Evolutionary conservation across 2,113 vertebrate species (phyloP).

Genomic region (Tychaedon coryphoeus): DNA sequence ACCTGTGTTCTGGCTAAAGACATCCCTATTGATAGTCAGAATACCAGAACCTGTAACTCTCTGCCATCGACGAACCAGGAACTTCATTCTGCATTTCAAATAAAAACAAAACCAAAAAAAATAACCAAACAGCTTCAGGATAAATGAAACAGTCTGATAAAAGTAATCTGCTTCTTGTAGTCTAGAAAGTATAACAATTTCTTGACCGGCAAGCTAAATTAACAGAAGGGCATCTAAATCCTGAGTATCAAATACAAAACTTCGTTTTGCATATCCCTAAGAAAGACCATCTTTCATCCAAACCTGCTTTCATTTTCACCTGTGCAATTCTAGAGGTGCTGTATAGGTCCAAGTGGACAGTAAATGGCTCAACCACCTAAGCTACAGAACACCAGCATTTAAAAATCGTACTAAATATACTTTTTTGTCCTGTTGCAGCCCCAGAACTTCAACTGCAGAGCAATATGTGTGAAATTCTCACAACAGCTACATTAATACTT

Average conservation of each 20-base stretch:
- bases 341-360: not conserved
- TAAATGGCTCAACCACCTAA: not conserved
- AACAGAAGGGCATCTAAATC: not conserved
- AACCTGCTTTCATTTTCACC: not conserved
- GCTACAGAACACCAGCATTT: not conserved
- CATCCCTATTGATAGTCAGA: constrained; percentile 77
- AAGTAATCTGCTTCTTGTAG: not conserved
- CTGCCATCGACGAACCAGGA: constrained; percentile 92
- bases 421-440: not conserved
- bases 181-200: not conserved
- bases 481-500: not conserved
- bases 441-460: not conserved
- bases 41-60: constrained; percentile 78
- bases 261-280: not conserved
- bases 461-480: not conserved
- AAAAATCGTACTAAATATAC: not conserved
- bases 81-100: constrained; percentile 86
- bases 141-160: not conserved
- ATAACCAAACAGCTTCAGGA: not conserved
- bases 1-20: constrained; percentile 81
- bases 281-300: not conserved
- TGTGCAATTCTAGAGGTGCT: not conserved
- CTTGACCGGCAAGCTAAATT: not conserved
- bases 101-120: not conserved
- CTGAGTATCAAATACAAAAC: not conserved